These are phyloP conservation scores for Agriotes lineatus DNA, from an alignment of 2,888 invertebrate genomes.

Conservation along the genomic window DNA sequence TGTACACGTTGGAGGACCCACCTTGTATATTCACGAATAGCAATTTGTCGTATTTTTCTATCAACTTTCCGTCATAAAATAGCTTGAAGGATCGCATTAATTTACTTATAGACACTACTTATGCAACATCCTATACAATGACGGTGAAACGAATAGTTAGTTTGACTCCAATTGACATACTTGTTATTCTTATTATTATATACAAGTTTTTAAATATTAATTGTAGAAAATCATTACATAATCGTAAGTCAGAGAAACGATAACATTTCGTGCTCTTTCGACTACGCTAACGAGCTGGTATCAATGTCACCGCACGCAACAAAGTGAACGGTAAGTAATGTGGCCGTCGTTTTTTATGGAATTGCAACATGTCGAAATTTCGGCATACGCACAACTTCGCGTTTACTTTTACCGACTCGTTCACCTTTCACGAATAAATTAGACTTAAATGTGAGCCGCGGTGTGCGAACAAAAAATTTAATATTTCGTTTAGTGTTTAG, in stretches of 20 bases:
- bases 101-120: no score
- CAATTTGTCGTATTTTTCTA: no score
- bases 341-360: conserved; percentile 3
- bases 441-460: conserved; percentile 6
- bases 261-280: not conserved
- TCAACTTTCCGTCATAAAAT: no score
- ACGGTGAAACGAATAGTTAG: no score
- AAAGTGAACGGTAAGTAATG: conserved; percentile 25
- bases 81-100: no score
- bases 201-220: no score
- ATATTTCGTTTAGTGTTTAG: not conserved
- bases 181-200: no score
- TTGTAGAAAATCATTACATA: no score
- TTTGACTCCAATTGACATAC: no score
- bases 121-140: no score
- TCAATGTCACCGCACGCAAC: conserved; percentile 6
- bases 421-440: conserved; percentile 37
- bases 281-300: not conserved
- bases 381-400: conserved; percentile 3
- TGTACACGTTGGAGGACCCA: no score
- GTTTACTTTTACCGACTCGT: conserved; percentile 21
- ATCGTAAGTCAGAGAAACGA: not conserved
- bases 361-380: conserved; percentile 13
- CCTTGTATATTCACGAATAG: no score
- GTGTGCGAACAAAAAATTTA: conserved; percentile 5